Percentiles rank a stretch among this genome's conserved stretches.
These are phyloP conservation scores for Danaus plexippus DNA, from an alignment of 1,140 invertebrate genomes.

Conservation along the genomic window DNA sequence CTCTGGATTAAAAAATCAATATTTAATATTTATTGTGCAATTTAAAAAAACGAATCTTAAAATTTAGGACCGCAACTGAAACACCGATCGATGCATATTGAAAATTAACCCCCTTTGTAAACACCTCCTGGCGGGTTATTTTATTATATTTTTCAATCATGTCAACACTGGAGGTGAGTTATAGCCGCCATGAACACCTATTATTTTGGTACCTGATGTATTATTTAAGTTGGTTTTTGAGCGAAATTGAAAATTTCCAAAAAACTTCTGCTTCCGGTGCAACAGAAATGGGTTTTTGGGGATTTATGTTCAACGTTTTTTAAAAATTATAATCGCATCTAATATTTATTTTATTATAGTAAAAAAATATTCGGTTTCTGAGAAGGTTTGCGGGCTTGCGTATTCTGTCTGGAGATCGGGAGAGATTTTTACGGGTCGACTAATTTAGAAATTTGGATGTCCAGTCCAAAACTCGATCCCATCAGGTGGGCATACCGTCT, in stretches of 20 bases:
- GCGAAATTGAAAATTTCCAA: constrained; percentile 60
- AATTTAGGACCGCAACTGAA: constrained; percentile 17
- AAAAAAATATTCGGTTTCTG: constrained; percentile 19
- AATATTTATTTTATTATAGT: constrained; percentile 24
- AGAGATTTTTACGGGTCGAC: constrained; percentile 12
- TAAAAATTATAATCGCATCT: constrained; percentile 33
- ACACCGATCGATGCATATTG: constrained; percentile 56
- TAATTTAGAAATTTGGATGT: constrained; percentile 35
- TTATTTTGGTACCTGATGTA: constrained; percentile 63
- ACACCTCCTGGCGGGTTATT: constrained; percentile 50
- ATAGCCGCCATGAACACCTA: constrained; percentile 57
- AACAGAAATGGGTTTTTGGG: constrained; percentile 42
- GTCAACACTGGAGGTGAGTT: constrained; percentile 65
- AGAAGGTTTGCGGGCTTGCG: constrained; percentile 19
- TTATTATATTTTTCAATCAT: constrained; percentile 43
- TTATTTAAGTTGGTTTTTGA: constrained; percentile 55
- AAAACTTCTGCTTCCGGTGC: constrained; percentile 57
- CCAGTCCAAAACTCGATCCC: constrained; percentile 51
- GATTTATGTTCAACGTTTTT: constrained; percentile 53
- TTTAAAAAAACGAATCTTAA: constrained; percentile 29
- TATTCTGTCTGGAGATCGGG: constrained; percentile 11
- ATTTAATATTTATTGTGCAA: constrained; percentile 38
- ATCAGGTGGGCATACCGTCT: constrained; percentile 49
- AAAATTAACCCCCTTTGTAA: constrained; percentile 63
- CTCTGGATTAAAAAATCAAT: constrained; percentile 34